Conservation (phyloP, 1,140 invertebrate genomes). For the Scaptomyza montana region DNA sequence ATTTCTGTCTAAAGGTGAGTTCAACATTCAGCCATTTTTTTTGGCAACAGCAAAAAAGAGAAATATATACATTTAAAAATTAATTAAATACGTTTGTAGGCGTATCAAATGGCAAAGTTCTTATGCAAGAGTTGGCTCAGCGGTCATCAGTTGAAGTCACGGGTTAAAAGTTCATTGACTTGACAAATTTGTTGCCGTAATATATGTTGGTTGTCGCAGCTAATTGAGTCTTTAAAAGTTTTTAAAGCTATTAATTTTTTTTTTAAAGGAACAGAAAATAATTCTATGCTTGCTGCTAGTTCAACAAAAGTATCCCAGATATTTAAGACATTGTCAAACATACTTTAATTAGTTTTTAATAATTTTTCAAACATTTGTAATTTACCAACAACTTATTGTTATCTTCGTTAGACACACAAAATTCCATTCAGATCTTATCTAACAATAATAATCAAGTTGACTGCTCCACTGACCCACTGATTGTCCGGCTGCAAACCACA, state of each 20-base stretch:
- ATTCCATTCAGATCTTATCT: slow-evolving; percentile 22
- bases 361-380: too few species aligned
- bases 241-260: background rate
- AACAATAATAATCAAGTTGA: slow-evolving; percentile 15
- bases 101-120: slow-evolving; percentile 63
- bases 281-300: too few species aligned
- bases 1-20: slow-evolving; percentile 74
- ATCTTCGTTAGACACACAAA: slow-evolving; percentile 1
- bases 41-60: slow-evolving; percentile 11
- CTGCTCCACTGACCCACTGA: slow-evolving; percentile 45
- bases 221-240: background rate
- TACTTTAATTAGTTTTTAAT: too few species aligned
- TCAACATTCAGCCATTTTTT: slow-evolving; percentile 43
- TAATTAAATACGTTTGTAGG: slow-evolving; percentile 60
- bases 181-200: background rate
- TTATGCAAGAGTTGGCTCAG: slow-evolving; percentile 38
- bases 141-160: slow-evolving; percentile 20
- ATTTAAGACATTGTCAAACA: too few species aligned
- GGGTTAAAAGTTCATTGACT: slow-evolving; percentile 53
- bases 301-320: too few species aligned
- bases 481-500: slow-evolving; percentile 2
- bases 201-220: background rate
- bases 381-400: background rate
- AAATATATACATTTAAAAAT: slow-evolving; percentile 45
- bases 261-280: background rate